Percentiles rank a stretch among this genome's conserved stretches.
Evolutionary conservation across 2,888 invertebrate genomes (phyloP).

Genomic region (Entomobrya multifasciata): DNA sequence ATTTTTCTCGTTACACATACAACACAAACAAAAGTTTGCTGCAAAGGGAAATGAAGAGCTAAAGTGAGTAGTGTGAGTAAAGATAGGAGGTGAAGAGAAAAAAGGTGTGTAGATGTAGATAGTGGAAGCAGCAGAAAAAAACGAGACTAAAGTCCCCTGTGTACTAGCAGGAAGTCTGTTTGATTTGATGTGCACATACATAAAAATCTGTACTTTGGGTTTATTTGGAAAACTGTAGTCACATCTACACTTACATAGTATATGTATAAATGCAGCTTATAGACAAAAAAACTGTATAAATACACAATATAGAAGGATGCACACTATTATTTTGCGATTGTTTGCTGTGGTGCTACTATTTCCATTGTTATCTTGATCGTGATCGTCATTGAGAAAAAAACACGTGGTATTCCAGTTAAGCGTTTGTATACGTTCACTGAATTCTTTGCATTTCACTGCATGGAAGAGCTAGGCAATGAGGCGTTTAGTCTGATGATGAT

Average conservation of each 20-base stretch:
- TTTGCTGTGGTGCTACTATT: not conserved
- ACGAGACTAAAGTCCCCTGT: not conserved
- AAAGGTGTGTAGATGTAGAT: no score
- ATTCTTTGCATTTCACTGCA: no score
- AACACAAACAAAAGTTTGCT: constrained; percentile 15
- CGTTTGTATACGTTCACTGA: no score
- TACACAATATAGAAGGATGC: no score
- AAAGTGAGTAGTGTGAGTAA: not conserved
- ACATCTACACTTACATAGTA: no score
- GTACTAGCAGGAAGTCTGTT: not conserved
- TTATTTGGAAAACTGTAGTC: no score
- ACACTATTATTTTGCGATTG: not conserved
- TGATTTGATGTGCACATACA: constrained; percentile 27
- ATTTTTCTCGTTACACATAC: not conserved
- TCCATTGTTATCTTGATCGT: not conserved
- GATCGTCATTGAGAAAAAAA: no score
- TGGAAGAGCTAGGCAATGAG: no score
- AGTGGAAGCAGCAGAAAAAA: not conserved
- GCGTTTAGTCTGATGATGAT: no score
- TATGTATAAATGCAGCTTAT: no score
- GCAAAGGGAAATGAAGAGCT: constrained; percentile 35
- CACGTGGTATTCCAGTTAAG: no score
- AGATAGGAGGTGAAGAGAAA: not conserved
- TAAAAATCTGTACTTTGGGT: not conserved
- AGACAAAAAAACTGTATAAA: no score